Conservation (phyloP, 2,888 invertebrate genomes). For the Rhingia rostrata region DNA sequence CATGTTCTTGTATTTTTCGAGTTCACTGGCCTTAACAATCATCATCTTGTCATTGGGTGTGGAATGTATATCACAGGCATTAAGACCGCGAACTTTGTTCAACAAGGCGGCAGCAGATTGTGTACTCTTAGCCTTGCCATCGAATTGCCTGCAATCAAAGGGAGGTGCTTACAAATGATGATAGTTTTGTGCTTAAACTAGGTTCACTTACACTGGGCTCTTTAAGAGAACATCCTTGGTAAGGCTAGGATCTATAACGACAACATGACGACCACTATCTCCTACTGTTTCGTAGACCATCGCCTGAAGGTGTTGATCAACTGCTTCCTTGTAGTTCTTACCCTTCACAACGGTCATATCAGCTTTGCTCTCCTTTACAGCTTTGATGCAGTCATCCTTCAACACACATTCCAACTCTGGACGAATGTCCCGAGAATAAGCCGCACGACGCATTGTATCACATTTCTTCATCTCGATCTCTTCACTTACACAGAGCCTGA, state of each 20-base stretch:
- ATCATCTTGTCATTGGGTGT: conserved; percentile 77
- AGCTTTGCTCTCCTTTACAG: conserved; percentile 78
- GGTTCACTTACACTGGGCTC: conserved; percentile 79
- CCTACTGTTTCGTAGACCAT: conserved; percentile 80
- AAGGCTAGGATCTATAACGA: conserved; percentile 79
- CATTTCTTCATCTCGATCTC: conserved; percentile 90
- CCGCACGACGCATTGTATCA: conserved; percentile 87
- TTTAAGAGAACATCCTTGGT: conserved; percentile 78
- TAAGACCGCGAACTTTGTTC: conserved; percentile 79
- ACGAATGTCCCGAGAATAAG: conserved; percentile 90
- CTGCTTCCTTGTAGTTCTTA: conserved; percentile 77
- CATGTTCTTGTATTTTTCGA: conserved; percentile 79
- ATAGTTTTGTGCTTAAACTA: neutral
- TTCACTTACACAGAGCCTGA: conserved; percentile 87
- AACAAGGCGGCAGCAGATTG: conserved; percentile 80
- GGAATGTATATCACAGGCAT: conserved; percentile 77
- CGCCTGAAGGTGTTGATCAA: conserved; percentile 78
- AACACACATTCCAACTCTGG: conserved; percentile 91
- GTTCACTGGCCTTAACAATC: conserved; percentile 79
- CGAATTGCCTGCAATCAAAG: conserved; percentile 77
- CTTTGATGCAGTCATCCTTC: conserved; percentile 83
- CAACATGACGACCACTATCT: conserved; percentile 79
- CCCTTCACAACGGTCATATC: conserved; percentile 78
- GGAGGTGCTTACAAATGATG: neutral
- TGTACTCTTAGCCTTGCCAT: conserved; percentile 78